Evolutionary conservation across 2,797 vertebrate species (phyloP), one percentile per base, ranked within the genome.

Genomic region (Anguilla megastoma): DNA sequence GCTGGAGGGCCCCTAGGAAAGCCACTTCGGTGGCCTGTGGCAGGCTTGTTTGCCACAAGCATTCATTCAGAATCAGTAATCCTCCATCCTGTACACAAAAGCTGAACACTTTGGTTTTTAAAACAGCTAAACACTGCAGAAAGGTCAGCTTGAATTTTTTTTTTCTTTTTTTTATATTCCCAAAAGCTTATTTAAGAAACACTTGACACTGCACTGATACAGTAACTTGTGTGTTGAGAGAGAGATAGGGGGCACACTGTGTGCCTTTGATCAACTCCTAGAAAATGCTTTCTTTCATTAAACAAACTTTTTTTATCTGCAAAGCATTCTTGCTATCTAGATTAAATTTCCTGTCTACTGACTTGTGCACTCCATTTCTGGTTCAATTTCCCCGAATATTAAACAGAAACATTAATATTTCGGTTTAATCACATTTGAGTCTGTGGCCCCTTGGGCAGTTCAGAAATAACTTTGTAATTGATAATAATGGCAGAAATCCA

Each of bases 371-470:
- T 48, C 69, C 69, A 33, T 18, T 71, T 33, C 2, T 33, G 10
- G 69, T 48, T 83, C 50, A 83, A 48, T 83, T 83, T 83, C 16
- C 21, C 27, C 12, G 10, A 71, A 48, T 24, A 83, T 83, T 83
- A 50, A 48, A 45, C 6, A n/a, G 41, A 83, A 83, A 83, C 48
- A 83, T 52, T 83, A 33, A 71, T 30, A 71, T 71, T 71, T 71
- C 9, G 10, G 8, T 71, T 71, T 71, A 71, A 33, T 71, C 69
- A 83, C 48, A 50, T 45, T 50, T 83, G 45, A 9, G 21, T 6
- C 5, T 45, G 45, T 24, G 21, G 16, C 48, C 18, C 36, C 48
- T 83, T 83, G 79, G 48, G 41, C 48, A 50, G 36, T 83, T 83
- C 36, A 83, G 41, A 83, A 83, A 45, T 83, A 83, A 24, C 79